phyloP scores from a whole-genome alignment of 1,140 invertebrate species.

The Mylabris phalerata region DNA sequence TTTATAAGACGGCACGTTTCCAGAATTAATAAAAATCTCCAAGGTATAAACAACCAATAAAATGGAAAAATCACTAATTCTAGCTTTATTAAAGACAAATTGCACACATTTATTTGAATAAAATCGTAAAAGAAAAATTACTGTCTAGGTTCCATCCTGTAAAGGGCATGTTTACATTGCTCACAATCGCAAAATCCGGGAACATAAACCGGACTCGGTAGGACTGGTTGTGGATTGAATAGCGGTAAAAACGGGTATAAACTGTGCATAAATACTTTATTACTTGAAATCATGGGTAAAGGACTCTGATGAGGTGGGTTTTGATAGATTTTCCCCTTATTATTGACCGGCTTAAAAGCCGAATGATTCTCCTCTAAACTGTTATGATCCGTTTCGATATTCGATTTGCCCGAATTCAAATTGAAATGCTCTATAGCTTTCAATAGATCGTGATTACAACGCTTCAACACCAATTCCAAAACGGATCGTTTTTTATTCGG shows the following conservation, averaged over 20 bases:
- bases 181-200: conserved; percentile 41
- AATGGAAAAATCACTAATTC: too few relatives aligned
- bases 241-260: conserved; percentile 40
- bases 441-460: conserved; percentile 39
- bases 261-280: conserved; percentile 39
- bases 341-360: conserved; percentile 35
- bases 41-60: too few relatives aligned
- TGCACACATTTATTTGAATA: not conserved
- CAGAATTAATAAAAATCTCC: conserved; percentile 10
- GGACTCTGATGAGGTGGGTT: conserved; percentile 24
- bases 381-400: conserved; percentile 12
- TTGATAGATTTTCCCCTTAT: conserved; percentile 23
- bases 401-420: conserved; percentile 22
- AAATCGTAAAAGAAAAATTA: not conserved
- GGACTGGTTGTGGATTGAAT: conserved; percentile 37
- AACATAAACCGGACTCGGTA: conserved; percentile 39
- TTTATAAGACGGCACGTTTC: conserved; percentile 1
- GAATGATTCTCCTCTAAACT: conserved; percentile 25
- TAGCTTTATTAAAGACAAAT: not conserved
- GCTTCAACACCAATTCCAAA: conserved; percentile 59
- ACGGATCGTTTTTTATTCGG: conserved; percentile 81
- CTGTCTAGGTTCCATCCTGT: conserved; percentile 7
- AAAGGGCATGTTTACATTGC: conserved; percentile 32
- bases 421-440: conserved; percentile 42
- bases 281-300: conserved; percentile 35